These are phyloP conservation scores for Mesitornis unicolor DNA, from an alignment of 2,113 vertebrate genomes.

Conservation along the genomic window DNA sequence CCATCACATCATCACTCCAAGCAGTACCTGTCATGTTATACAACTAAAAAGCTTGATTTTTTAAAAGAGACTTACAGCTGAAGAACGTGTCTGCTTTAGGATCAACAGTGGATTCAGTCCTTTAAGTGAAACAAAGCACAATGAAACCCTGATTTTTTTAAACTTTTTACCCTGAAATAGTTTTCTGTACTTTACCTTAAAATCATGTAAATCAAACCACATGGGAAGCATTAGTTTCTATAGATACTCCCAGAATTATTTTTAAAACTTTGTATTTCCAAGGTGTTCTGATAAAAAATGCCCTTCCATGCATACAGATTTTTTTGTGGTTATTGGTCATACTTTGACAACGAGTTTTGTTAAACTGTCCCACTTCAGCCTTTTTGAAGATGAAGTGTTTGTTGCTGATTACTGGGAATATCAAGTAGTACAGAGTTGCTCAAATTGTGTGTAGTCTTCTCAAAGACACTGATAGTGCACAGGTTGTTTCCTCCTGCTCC, in stretches of 20 bases:
- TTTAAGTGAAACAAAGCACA: not conserved
- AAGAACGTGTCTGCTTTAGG: not conserved
- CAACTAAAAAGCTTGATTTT: not conserved
- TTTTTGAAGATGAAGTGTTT: not conserved
- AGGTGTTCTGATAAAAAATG: not conserved
- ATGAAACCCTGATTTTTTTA: not conserved
- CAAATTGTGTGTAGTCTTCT: not conserved
- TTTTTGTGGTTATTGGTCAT: not conserved
- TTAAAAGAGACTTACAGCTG: not conserved
- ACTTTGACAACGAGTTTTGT: not conserved
- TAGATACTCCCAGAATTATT: not conserved
- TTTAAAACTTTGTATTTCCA: not conserved
- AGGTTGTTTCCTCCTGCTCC: not conserved
- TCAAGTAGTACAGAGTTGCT: not conserved
- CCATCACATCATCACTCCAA: not conserved
- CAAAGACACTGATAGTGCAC: not conserved
- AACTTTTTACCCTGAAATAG: not conserved
- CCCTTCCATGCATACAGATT: rapidly evolving
- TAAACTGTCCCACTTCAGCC: not conserved
- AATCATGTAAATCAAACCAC: not conserved
- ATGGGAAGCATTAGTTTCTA: not conserved
- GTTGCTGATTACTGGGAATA: not conserved
- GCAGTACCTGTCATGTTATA: not conserved
- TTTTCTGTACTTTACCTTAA: not conserved
- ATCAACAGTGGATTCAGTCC: not conserved